A percentile compares a stretch with the other conserved stretches of the same genome.
Evolutionary conservation across 2,113 vertebrate species (phyloP).

Genomic region (Epinephelus fuscoguttatus): DNA sequence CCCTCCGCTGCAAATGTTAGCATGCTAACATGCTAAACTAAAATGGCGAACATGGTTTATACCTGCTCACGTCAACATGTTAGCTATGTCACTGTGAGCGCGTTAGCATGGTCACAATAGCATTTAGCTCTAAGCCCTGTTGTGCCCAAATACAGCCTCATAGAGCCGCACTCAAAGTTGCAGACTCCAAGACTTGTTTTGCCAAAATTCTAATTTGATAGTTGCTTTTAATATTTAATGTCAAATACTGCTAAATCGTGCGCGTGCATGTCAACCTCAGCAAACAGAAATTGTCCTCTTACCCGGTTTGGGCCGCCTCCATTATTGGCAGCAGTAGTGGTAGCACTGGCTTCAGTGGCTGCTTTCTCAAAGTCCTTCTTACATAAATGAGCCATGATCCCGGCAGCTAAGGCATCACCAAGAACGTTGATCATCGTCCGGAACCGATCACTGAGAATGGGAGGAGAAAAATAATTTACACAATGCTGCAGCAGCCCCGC

Average conservation of each 20-base stretch:
- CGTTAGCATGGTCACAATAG: too few species aligned
- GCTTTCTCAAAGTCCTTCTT: conserved; percentile 85
- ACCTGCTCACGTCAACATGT: too few species aligned
- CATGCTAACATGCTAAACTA: neutral
- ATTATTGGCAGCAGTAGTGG: neutral
- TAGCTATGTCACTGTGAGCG: too few species aligned
- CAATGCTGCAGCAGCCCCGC: neutral
- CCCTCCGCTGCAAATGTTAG: neutral
- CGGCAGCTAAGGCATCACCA: conserved; percentile 88
- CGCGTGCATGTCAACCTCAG: neutral
- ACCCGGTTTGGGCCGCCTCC: conserved; percentile 62
- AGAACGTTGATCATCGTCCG: conserved; percentile 90
- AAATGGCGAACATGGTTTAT: neutral
- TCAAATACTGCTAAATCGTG: neutral
- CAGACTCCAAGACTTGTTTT: too few species aligned
- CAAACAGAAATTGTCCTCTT: conserved; percentile 17
- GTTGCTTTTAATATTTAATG: neutral
- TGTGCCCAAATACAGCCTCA: neutral
- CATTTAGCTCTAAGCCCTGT: too few species aligned
- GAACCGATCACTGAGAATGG: conserved; percentile 84
- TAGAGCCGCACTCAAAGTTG: too few species aligned
- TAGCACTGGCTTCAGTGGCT: neutral
- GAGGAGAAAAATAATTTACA: neutral
- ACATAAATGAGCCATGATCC: conserved; percentile 88
- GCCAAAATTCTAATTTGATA: neutral